Evolutionary conservation across 2,888 invertebrate genomes (phyloP), one percentile per base, ranked within the genome.

Genomic region (Melanargia galathea): DNA sequence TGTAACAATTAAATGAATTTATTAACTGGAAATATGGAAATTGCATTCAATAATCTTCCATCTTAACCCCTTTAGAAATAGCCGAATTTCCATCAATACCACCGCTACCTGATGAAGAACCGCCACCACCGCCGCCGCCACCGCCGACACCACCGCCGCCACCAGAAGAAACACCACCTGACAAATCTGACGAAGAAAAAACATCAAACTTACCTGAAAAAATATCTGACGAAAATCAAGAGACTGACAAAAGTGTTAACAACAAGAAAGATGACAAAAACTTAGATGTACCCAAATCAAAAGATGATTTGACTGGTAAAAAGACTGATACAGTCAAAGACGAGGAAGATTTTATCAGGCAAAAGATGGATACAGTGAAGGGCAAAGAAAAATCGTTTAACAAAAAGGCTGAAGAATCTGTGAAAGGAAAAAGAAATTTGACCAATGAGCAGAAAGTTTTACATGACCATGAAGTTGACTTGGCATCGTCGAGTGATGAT

Each of bases 21-120:
- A 4, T 13, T 16, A 24, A 16, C 10, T 18, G 16, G n/a, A n/a
- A n/a, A n/a, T n/a, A n/a, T n/a, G n/a, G n/a, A n/a, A n/a, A n/a
- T n/a, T n/a, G n/a, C n/a, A n/a, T n/a, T n/a, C n/a, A n/a, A 46
- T 22, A 13, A 46, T 49, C 3, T 49, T 26, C 13, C 13, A 52
- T 11, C 18, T 22, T 13, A 35, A 35, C 20, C 11, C n/a, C 22
- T 58, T 16, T 79, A 90, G 90, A 90, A 73, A 68, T 70, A 24
- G 72, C 79, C 33, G 84, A 76, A 26, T 91, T 91, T 64, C 87
- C 90, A 2, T 87, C 86, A 1, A 83, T 87, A 4, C 92, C 92
- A 0, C 90, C 91, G 0, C 75, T 92, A 3, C 92, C 92, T 0
- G 91, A 90, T 66, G 87, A 92, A 33, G 87, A 83, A 4, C 87